phyloP scores from a whole-genome alignment of 2,888 invertebrate genomes.

The Drosophila anomalata region DNA sequence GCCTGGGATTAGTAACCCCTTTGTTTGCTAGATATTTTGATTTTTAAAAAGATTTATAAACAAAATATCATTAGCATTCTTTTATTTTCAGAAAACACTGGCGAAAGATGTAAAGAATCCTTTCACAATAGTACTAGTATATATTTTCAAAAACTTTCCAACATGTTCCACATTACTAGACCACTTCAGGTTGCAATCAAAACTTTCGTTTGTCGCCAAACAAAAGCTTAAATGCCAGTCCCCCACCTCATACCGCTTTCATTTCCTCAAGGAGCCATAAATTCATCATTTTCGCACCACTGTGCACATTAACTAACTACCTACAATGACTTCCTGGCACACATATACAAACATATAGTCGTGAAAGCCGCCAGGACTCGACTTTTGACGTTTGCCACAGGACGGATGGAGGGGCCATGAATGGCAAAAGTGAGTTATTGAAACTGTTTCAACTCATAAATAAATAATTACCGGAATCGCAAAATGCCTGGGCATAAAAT shows the following conservation, averaged over 20 bases:
- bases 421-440: constrained; percentile 80
- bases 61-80: no score
- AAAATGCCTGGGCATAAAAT: constrained; percentile 66
- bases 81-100: no score
- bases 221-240: background rate
- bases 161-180: background rate
- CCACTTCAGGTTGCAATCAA: background rate
- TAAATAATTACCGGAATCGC: constrained; percentile 82
- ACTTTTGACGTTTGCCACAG: constrained; percentile 58
- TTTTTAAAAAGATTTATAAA: background rate
- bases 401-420: constrained; percentile 20
- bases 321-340: constrained; percentile 75
- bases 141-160: no score
- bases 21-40: background rate
- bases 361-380: constrained; percentile 30
- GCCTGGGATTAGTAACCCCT: background rate
- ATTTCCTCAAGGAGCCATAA: constrained; percentile 6
- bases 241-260: background rate
- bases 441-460: constrained; percentile 83
- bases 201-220: background rate
- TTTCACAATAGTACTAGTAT: background rate
- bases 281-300: constrained; percentile 76
- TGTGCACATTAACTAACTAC: constrained; percentile 80
- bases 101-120: background rate
- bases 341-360: constrained; percentile 17